Base-by-base conservation (phyloP, 2,113 vertebrate species). In the Urocolius indicus region DNA sequence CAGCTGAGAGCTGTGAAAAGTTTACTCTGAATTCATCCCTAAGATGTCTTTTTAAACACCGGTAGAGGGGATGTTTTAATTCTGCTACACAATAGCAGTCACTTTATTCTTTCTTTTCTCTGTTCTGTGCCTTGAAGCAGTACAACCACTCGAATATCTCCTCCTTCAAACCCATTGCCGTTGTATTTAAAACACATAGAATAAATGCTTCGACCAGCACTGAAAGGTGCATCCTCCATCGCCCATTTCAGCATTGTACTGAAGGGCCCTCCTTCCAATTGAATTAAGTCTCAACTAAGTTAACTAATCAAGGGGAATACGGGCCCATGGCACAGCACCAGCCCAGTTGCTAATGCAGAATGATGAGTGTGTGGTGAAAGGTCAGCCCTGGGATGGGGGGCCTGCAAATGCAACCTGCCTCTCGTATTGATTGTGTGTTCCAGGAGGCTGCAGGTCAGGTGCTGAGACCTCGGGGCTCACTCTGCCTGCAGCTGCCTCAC, bases 301-400 rank as follows among this genome's bases (percentile, higher is more conserved):
- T 81, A 74, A 94, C 75, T 93, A 96, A 94, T 90, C 95, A 96
- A 87, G 73, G 77, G 91, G 84, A 93, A 67, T 94, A 94, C 68
- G 86, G 69, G 92, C 67, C 2, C 2, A 55, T 29, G 18, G 84
- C 61, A 66, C 6, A 24, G 88, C 9, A 96, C 87, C 83, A 45
- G 78, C 94, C 76, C 89, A 68, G 83, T 6, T 59, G 22, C 93
- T 96, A 96, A 92, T 75, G 59, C 73, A 90, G 81, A 96, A 58
- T 46, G 92, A 89, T 87, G 85, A 93, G 76, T 0, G 2, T 55
- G 61, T 5, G 32, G 41, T 55, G 61, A 81, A 88, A 92, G 73
- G 86, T 72, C 66, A 84, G 73, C 45, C 38, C 61, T 68, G 67
- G 51, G 85, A 62, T 29, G 1, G 19, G 19, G 48, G 63, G 55